Base-by-base conservation (phyloP, 2,113 vertebrate genomes). In the Pseudorhombus dupliciocellatus region DNA sequence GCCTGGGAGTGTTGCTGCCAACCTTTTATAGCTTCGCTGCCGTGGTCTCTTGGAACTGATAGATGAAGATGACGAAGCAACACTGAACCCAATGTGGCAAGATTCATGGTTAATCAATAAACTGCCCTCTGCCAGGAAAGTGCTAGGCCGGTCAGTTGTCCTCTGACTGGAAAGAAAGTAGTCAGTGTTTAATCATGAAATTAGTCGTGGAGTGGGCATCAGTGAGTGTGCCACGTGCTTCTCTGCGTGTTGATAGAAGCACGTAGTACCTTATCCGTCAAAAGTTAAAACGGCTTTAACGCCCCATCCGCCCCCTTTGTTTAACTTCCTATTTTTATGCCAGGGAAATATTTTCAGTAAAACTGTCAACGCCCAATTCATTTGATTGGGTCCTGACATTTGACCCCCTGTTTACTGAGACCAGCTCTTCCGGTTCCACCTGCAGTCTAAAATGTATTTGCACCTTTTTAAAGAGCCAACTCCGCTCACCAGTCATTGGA, bases 1-100 rank as follows among this genome's bases (percentile, higher is more conserved):
- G 72, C 46, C 58, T 55, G 8, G 11, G 10, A 77, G 73, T 65
- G 63, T 46, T 1, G 21, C 46, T 58, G 75, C 77, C 84, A 86
- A 73, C 30, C 22, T 16, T 24, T 73, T 81, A 86, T 78, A 40
- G 73, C 72, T 53, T 66, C 44, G 22, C 11, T 58, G 54, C 42
- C n/a, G 26, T 26, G 53, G 30, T 68, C 58, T 58, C 62, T 51
- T 25, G 52, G n/a, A 69, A 51, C 24, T 16, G 42, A 53, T 37
- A 21, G 5, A 77, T 51, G 60, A 50, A n/a, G 55, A 20, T 55
- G 53, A 20, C 5, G 16, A 61, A n/a, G 18, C 55, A 54, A 28
- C 53, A 25, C 8, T 26, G 56, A 26, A 50, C 31, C 37, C 51
- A 5, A 63, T 48, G 58, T 21, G 25, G 48, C 24, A 63, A 26